Conservation (phyloP, 2,888 invertebrate genomes). For the Rhagonycha lutea region DNA sequence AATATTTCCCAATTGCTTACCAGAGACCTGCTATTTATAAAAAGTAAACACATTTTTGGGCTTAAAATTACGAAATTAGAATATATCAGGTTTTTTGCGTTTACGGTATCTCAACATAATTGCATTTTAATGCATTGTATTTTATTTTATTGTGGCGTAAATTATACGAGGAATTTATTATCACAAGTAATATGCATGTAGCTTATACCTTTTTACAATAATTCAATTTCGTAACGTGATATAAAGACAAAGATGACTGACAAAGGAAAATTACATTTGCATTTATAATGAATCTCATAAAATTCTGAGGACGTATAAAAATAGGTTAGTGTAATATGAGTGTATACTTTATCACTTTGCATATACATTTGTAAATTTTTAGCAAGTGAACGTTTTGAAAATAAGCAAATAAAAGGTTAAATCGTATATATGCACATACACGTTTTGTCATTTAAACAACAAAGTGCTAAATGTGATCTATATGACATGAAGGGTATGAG, state of each 20-base stretch:
- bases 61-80: not conserved
- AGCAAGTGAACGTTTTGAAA: slow-evolving; percentile 16
- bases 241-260: slow-evolving; percentile 20
- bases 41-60: not conserved
- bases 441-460: slow-evolving; percentile 27
- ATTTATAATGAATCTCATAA: slow-evolving; percentile 31
- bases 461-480: slow-evolving; percentile 26
- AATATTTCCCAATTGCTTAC: not conserved
- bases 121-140: not conserved
- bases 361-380: slow-evolving; percentile 26
- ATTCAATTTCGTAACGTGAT: slow-evolving; percentile 11
- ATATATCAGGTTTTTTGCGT: not conserved
- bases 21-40: not conserved
- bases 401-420: slow-evolving; percentile 11
- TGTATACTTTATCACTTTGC: slow-evolving; percentile 29
- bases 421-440: slow-evolving; percentile 18
- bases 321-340: slow-evolving; percentile 29
- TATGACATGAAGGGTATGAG: slow-evolving; percentile 24
- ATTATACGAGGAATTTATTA: not conserved
- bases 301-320: slow-evolving; percentile 30
- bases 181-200: not conserved
- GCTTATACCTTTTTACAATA: slow-evolving; percentile 2
- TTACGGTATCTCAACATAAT: not conserved
- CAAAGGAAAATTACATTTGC: slow-evolving; percentile 31
- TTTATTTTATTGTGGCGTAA: not conserved